Evolutionary conservation across 2,888 invertebrate species (phyloP), one percentile per base, ranked within the genome.

Genomic region (Rhabditoides inermis): DNA sequence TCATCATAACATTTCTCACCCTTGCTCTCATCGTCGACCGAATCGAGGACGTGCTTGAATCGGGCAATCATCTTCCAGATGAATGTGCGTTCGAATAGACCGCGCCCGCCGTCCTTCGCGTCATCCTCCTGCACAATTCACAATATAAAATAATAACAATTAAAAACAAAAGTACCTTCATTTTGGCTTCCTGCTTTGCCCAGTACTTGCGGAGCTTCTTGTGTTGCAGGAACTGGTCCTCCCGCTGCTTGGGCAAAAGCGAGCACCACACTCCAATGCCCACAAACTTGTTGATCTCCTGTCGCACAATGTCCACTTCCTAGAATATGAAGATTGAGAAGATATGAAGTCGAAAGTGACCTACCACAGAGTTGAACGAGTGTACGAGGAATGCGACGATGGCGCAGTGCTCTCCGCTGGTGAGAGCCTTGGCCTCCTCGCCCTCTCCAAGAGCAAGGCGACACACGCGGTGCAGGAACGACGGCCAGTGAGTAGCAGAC

Each of bases 211-310:
- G 35, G n/a, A 63, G 30, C 36, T 61, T 61, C 45, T 58, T 87
- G 66, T 86, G 85, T 39, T 84, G 82, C 76, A 85, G 85, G 68
- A 95, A 86, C 76, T 95, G 88, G 70, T 87, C 84, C 62, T 89
- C 89, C 67, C 90, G 81, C 45, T 90, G 69, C 6, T 32, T 51
- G 82, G 80, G 86, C 70, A 90, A 87, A 47, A 95, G 80, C 56
- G 88, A 62, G 45, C 84, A 82, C 94, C 95, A 95, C 84, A 91
- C 90, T 12, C 90, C 86, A 12, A 98, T 81, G 0, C 91, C 91
- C 0, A 92, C 88, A 4, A 95, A 82, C 53, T 87, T 82, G 78
- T 89, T 89, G 10, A 89, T 88, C 79, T 92, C 90, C 68, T 90
- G 88, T 37, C 95, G 81, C 53, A 98, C 89, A 40, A 98, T 79